These are phyloP conservation scores for Steatocranus sp. DNA, from an alignment of 2,797 vertebrate species.

Conservation along the genomic window DNA sequence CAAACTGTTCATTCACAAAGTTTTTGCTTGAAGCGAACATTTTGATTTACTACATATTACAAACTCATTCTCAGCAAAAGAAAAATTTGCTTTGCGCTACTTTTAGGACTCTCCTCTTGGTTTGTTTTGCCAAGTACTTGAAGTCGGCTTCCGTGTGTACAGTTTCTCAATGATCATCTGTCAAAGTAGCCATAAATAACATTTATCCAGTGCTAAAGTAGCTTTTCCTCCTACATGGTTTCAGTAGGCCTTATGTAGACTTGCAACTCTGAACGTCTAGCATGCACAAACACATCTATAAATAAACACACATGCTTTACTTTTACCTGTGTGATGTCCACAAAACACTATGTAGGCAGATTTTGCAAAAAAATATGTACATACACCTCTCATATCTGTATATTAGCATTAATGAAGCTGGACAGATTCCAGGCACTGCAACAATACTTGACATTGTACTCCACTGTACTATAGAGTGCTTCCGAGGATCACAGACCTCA, in stretches of 20 bases:
- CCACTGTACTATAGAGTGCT: neutral
- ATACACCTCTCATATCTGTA: constrained; percentile 13
- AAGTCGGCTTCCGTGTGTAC: constrained; percentile 35
- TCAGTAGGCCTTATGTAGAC: neutral
- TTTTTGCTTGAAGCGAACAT: neutral
- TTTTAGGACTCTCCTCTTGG: constrained; percentile 30
- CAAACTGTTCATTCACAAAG: neutral
- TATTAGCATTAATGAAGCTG: constrained; percentile 24
- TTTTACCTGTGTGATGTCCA: constrained; percentile 35
- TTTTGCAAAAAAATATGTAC: constrained; percentile 14
- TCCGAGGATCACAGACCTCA: constrained; percentile 14
- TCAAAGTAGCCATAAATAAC: constrained; percentile 55
- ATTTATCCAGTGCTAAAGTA: constrained; percentile 38
- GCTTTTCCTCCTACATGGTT: constrained; percentile 23
- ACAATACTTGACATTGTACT: constrained; percentile 38
- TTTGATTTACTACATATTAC: neutral
- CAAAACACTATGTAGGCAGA: neutral
- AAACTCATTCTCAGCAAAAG: neutral
- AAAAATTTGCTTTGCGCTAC: neutral
- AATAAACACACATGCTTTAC: constrained; percentile 3
- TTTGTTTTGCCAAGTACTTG: constrained; percentile 49
- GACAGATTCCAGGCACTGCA: constrained; percentile 40
- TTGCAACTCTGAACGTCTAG: neutral
- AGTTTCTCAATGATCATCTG: constrained; percentile 46
- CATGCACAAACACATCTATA: constrained; percentile 45